phyloP scores from a whole-genome alignment of 2,888 invertebrate genomes.

The Limnephilus auricula region DNA sequence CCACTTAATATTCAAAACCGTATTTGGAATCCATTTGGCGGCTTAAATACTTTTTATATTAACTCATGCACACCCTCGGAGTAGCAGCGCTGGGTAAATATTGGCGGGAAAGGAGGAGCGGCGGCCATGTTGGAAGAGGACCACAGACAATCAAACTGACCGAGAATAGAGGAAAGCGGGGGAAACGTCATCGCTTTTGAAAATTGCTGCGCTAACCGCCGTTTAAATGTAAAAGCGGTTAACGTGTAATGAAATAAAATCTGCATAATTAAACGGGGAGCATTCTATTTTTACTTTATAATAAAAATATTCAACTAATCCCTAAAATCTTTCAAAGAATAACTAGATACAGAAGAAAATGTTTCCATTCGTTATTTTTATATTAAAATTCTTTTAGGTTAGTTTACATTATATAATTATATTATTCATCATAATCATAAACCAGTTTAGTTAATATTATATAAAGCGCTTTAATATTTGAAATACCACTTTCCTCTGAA shows the following conservation, averaged over 20 bases:
- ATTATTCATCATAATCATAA: too few species aligned
- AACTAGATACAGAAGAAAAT: too few species aligned
- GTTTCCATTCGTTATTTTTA: too few species aligned
- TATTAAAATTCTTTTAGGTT: too few species aligned
- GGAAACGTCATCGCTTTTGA: conserved; percentile 63
- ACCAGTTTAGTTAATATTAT: too few species aligned
- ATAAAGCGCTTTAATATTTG: too few species aligned
- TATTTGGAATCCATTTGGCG: conserved; percentile 66
- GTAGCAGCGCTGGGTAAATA: conserved; percentile 58
- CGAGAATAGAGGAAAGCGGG: conserved; percentile 41
- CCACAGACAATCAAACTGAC: conserved; percentile 59
- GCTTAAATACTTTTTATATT: conserved; percentile 64
- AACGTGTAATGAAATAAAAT: conserved; percentile 62
- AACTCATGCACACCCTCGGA: conserved; percentile 57
- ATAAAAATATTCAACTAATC: not conserved
- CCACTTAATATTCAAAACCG: conserved; percentile 64
- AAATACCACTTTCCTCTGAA: not conserved
- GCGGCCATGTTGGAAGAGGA: conserved; percentile 56
- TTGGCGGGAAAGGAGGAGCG: conserved; percentile 54
- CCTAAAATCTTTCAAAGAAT: not conserved
- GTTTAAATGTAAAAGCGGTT: conserved; percentile 60
- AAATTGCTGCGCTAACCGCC: conserved; percentile 52
- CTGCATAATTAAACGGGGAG: conserved; percentile 61
- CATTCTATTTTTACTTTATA: not conserved
- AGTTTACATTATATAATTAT: too few species aligned